Evolutionary conservation across 2,888 invertebrate species (phyloP).

Genomic region (Steinernema carpocapsae): DNA sequence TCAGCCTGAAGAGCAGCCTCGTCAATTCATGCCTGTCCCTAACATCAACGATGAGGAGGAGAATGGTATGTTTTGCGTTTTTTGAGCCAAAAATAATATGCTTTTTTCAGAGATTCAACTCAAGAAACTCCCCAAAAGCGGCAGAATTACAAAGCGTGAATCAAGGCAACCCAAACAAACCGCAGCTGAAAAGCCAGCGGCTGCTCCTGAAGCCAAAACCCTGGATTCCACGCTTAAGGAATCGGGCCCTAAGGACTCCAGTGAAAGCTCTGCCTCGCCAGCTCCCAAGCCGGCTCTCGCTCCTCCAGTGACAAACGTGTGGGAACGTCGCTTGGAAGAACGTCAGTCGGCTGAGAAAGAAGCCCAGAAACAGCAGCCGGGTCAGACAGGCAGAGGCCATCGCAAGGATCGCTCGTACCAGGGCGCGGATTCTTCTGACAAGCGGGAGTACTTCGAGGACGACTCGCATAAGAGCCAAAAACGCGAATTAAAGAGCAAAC

Average conservation of each 20-base stretch:
- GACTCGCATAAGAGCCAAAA: not conserved
- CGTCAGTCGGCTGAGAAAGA: constrained; percentile 55
- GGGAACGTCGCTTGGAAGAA: constrained; percentile 66
- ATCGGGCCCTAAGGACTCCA: constrained; percentile 17
- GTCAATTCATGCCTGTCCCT: not conserved
- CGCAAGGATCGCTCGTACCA: too few species aligned
- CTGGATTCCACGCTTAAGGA: not conserved
- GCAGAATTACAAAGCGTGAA: not conserved
- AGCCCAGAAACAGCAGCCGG: constrained; percentile 39
- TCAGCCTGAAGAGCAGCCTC: not conserved
- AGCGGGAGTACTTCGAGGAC: not conserved
- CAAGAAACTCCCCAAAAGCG: constrained; percentile 18
- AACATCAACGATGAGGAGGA: constrained; percentile 14
- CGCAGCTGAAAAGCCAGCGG: not conserved
- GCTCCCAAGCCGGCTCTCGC: constrained; percentile 42
- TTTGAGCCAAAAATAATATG: not conserved
- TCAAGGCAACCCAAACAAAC: not conserved
- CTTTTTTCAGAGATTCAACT: not conserved
- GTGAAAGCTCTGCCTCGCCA: not conserved
- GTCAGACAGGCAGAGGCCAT: not conserved
- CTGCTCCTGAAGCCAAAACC: not conserved
- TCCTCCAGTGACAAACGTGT: constrained; percentile 60
- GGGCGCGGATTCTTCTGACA: too few species aligned
- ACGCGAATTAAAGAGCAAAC: not conserved
- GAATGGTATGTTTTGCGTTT: not conserved